Percentiles rank a stretch among this genome's conserved stretches.
phyloP scores from a whole-genome alignment of 2,888 invertebrate species.

The Corbicula japonica region DNA sequence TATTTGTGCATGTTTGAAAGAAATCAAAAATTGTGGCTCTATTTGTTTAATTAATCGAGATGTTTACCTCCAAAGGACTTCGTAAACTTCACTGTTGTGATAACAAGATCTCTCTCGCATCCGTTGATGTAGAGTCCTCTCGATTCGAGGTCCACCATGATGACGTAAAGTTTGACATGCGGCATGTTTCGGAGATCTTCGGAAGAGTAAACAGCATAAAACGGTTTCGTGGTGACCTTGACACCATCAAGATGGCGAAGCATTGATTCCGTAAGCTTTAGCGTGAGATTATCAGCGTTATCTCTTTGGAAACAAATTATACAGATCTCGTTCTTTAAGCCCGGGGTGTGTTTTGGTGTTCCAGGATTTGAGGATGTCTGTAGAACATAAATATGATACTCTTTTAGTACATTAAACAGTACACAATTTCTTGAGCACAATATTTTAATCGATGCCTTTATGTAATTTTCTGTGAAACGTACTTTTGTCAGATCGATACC shows the following conservation, averaged over 20 bases:
- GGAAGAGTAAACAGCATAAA: slow-evolving; percentile 71
- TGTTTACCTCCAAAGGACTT: slow-evolving; percentile 73
- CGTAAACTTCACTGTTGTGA: slow-evolving; percentile 72
- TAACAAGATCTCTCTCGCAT: slow-evolving; percentile 72
- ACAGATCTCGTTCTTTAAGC: slow-evolving; percentile 77
- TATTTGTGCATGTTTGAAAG: too few relatives aligned
- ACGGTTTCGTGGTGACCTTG: slow-evolving; percentile 74
- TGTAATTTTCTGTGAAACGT: too few relatives aligned
- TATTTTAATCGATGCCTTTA: not conserved
- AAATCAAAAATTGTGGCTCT: too few relatives aligned
- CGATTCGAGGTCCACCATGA: slow-evolving; percentile 76
- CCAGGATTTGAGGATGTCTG: slow-evolving; percentile 72
- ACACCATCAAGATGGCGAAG: slow-evolving; percentile 76
- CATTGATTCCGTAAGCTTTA: slow-evolving; percentile 73
- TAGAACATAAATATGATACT: slow-evolving; percentile 4
- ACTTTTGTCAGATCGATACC: too few relatives aligned
- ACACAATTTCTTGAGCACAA: not conserved
- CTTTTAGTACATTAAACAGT: not conserved
- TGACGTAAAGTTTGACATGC: slow-evolving; percentile 76
- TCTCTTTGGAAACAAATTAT: slow-evolving; percentile 74
- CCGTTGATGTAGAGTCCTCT: slow-evolving; percentile 65
- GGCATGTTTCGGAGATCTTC: slow-evolving; percentile 77
- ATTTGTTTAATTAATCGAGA: too few relatives aligned
- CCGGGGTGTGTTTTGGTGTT: slow-evolving; percentile 74
- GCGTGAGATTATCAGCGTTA: slow-evolving; percentile 67